Percentiles rank a stretch among this genome's conserved stretches.
phyloP scores from a whole-genome alignment of 2,888 invertebrate species.

The Lithosia quadra region DNA sequence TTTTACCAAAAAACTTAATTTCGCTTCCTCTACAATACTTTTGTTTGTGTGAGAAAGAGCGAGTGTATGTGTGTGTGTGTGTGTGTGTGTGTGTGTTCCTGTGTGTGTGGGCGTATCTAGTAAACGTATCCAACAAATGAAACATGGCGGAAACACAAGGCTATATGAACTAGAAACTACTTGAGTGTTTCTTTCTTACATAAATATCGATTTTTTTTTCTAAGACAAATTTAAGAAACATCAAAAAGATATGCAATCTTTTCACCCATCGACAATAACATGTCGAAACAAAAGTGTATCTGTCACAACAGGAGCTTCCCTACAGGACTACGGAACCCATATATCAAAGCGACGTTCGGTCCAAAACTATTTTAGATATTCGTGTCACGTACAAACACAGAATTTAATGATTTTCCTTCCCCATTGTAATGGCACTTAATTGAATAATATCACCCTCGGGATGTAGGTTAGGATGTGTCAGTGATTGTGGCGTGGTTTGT shows the following conservation, averaged over 20 bases:
- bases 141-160: too few relatives aligned
- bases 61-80: too few relatives aligned
- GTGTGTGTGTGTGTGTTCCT: too few relatives aligned
- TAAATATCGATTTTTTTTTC: neutral
- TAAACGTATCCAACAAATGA: too few relatives aligned
- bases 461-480: slow-evolving; percentile 29
- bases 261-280: slow-evolving; percentile 29
- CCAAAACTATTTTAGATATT: slow-evolving; percentile 47
- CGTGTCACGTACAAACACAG: slow-evolving; percentile 36
- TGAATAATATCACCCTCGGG: slow-evolving; percentile 58
- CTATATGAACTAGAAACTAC: neutral
- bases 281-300: slow-evolving; percentile 44
- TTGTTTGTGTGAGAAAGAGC: too few relatives aligned
- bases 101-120: too few relatives aligned
- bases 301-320: slow-evolving; percentile 28
- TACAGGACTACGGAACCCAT: slow-evolving; percentile 27
- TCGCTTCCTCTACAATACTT: too few relatives aligned
- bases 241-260: slow-evolving; percentile 25
- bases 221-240: neutral
- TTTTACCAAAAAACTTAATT: too few relatives aligned
- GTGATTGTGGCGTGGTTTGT: slow-evolving; percentile 14
- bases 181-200: too few relatives aligned
- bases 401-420: slow-evolving; percentile 46
- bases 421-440: slow-evolving; percentile 44
- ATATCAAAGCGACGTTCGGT: slow-evolving; percentile 45